These are phyloP conservation scores for Scelioninae gen. 2 DNA, from an alignment of 2,888 invertebrate genomes.

Conservation along the genomic window DNA sequence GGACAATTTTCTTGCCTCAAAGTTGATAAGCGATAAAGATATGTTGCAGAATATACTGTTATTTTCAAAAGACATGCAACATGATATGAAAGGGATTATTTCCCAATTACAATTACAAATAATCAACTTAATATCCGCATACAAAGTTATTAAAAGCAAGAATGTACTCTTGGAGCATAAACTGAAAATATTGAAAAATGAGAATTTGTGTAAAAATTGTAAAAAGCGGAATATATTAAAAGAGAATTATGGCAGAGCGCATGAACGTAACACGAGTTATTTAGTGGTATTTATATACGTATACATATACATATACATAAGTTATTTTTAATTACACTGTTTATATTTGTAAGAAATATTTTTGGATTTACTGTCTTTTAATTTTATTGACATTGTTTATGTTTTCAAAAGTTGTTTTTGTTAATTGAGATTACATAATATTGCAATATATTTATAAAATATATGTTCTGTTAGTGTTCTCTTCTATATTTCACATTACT, in stretches of 20 bases:
- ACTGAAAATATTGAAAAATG: conserved; percentile 27
- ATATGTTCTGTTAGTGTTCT: no score
- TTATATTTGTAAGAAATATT: no score
- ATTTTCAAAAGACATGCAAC: conserved; percentile 42
- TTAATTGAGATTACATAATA: no score
- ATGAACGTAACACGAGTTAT: conserved; percentile 2
- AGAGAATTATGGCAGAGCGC: conserved; percentile 14
- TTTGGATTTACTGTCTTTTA: no score
- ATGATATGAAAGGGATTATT: conserved; percentile 42
- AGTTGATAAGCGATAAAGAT: conserved; percentile 27
- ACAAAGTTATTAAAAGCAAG: conserved; percentile 44
- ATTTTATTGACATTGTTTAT: no score
- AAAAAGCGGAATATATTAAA: conserved; percentile 32
- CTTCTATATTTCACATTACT: no score
- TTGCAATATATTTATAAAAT: no score
- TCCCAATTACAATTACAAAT: conserved; percentile 42
- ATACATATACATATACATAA: no score
- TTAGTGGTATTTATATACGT: conserved; percentile 30
- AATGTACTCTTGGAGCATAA: conserved; percentile 46
- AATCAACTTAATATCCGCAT: conserved; percentile 31
- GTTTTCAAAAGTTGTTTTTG: no score
- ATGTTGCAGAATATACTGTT: conserved; percentile 32
- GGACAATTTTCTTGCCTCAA: not conserved
- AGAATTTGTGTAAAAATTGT: conserved; percentile 40
- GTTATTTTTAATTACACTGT: no score